Conservation (phyloP, 2,797 vertebrate species). For the Enteromius fasciolatus region DNA sequence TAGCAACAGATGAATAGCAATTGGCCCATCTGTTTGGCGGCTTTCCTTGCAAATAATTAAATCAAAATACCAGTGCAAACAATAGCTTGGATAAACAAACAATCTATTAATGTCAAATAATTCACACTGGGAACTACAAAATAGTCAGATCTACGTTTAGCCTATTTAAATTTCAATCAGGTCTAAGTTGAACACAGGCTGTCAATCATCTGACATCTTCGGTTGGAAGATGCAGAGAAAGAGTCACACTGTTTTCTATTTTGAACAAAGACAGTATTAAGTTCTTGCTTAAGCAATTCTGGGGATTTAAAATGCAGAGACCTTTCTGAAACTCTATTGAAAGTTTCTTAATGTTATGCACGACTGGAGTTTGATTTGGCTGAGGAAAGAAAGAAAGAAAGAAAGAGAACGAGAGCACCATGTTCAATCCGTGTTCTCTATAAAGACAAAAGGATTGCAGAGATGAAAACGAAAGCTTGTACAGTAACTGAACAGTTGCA, state of each 20-base stretch:
- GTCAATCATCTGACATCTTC: conserved; percentile 55
- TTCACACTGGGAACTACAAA: not conserved
- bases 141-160: not conserved
- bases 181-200: not conserved
- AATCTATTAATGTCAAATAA: conserved; percentile 3
- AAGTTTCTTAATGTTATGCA: conserved; percentile 39
- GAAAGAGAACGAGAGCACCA: not conserved
- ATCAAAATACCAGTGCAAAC: conserved; percentile 24
- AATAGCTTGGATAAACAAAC: conserved; percentile 17
- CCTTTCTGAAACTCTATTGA: conserved; percentile 54
- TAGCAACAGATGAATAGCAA: conserved; percentile 21
- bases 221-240: conserved; percentile 47
- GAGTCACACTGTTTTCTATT: conserved; percentile 36
- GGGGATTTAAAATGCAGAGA: conserved; percentile 32
- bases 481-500: conserved; percentile 12
- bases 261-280: conserved; percentile 44
- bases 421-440: conserved; percentile 27
- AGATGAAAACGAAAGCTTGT: conserved; percentile 6
- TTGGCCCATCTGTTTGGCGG: conserved; percentile 17
- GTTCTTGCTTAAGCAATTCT: conserved; percentile 35
- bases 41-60: conserved; percentile 12
- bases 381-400: conserved; percentile 1
- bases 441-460: conserved; percentile 1
- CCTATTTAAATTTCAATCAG: not conserved
- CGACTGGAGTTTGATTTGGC: conserved; percentile 28